These are phyloP conservation scores for Eucidaris tribuloides DNA, from an alignment of 35 echinoderm and acorn worm genomes.

Conservation along the genomic window DNA sequence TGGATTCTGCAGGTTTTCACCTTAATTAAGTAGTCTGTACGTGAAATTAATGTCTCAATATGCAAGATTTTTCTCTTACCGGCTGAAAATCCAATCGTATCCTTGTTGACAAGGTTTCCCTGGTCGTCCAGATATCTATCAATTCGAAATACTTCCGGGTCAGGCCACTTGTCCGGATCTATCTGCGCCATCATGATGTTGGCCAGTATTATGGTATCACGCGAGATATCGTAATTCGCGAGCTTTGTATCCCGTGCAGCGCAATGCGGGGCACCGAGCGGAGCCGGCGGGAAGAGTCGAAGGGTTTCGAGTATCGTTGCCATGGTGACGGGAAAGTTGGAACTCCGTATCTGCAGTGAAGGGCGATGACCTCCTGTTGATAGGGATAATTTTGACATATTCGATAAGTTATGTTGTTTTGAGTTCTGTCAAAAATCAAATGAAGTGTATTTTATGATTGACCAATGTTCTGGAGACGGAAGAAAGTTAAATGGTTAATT, in stretches of 20 bases:
- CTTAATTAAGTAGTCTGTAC: neutral
- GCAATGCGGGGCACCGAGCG: slow-evolving; percentile 17
- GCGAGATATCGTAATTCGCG: neutral
- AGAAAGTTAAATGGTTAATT: too few relatives aligned
- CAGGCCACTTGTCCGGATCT: slow-evolving; percentile 16
- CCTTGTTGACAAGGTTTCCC: neutral
- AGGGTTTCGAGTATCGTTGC: slow-evolving; percentile 31
- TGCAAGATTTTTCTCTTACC: neutral
- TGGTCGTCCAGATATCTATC: slow-evolving; percentile 16
- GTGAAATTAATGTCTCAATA: neutral
- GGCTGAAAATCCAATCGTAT: neutral
- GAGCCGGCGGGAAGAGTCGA: slow-evolving; percentile 4
- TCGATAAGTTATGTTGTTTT: too few relatives aligned
- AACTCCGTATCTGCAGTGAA: neutral
- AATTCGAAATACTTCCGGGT: slow-evolving; percentile 3
- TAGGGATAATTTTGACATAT: too few relatives aligned
- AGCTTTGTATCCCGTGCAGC: slow-evolving; percentile 10
- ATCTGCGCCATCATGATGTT: neutral
- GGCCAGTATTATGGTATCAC: neutral
- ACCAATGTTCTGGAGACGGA: too few relatives aligned
- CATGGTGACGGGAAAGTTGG: slow-evolving; percentile 12
- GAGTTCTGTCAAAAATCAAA: too few relatives aligned
- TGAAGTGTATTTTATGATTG: too few relatives aligned
- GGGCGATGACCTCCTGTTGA: slow-evolving; percentile 6
- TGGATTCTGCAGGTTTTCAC: neutral